Conservation (phyloP, 2,888 invertebrate genomes). For the Heteromyza rotundicornis region DNA sequence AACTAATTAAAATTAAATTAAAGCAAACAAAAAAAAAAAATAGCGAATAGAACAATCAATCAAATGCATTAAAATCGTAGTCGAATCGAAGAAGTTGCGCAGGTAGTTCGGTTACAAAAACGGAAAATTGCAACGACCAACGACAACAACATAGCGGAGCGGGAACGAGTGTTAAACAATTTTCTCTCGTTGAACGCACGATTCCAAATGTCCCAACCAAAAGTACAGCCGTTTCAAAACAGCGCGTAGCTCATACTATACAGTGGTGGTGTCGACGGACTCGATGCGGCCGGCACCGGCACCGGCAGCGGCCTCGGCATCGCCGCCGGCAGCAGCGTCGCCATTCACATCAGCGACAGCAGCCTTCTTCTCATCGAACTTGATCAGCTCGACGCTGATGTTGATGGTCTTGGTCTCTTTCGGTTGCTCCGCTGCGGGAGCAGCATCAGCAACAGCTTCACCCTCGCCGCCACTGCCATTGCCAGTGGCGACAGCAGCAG, state of each 20-base stretch:
- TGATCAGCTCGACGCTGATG: conserved; percentile 56
- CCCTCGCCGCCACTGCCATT: conserved; percentile 36
- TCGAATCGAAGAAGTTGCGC: conserved; percentile 10
- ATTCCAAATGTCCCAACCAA: conserved; percentile 57
- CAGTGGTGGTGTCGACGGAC: conserved; percentile 61
- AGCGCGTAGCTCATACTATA: conserved; percentile 60
- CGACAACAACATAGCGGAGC: not conserved
- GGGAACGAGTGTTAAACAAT: conserved; percentile 35
- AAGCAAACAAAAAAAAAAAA: conserved; percentile 6
- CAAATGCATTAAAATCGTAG: conserved; percentile 24
- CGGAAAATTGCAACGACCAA: too few relatives aligned
- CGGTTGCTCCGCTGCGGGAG: conserved; percentile 32
- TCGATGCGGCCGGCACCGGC: conserved; percentile 53
- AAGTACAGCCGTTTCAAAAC: conserved; percentile 59
- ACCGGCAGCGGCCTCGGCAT: conserved; percentile 39
- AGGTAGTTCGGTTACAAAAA: not conserved
- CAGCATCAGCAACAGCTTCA: conserved; percentile 30
- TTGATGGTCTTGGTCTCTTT: conserved; percentile 49
- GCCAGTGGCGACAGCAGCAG: conserved; percentile 27
- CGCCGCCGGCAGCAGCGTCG: conserved; percentile 36
- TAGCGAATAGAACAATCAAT: conserved; percentile 5
- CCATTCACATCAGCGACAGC: conserved; percentile 20
- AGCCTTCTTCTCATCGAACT: conserved; percentile 47
- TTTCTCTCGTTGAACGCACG: conserved; percentile 56
- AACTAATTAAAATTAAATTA: too few relatives aligned